Base-by-base conservation (phyloP, 2,888 invertebrate genomes). In the Glaucopsyche alexis region DNA sequence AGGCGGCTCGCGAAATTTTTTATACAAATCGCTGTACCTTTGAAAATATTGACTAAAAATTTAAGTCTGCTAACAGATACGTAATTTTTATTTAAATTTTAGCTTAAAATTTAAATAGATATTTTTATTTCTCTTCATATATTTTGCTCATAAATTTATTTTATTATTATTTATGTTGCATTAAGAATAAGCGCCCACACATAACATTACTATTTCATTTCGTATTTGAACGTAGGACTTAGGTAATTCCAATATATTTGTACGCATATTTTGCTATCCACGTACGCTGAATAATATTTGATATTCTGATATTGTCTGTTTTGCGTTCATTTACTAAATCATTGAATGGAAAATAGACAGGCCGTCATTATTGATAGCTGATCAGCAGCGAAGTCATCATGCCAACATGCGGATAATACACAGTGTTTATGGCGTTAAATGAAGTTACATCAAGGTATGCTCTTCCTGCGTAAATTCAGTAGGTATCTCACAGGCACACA, bases 361-460 rank as follows among this genome's bases (percentile, higher is more conserved):
- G 60, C 29, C 29, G 60, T 74, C 73, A 75, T 76, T 75, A 78
- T 75, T 60, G 29, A 60, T 60, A 60, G 60, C 29, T 60, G 14
- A 60, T 60, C 29, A 38, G 60, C 60, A 38, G 60, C 60, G 14
- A 13, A 60, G 60, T 60, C 60, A 60, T 29, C 29, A 60, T n/a
- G 19, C 60, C 60, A 6, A 60, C 19, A 11, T 60, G 8, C 16
- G 55, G 19, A 29, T 11, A 60, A 60, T 60, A 60, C 19, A 3
- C 19, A 4, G 7, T 11, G 55, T 13, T 60, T 29, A 60, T 60
- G 1, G 11, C 19, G 1, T 11, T 60, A 19, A 29, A 60, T 60
- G 6, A 50, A n/a, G 49, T 49, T 13, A 49, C 45, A 45, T 11
- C n/a, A n/a, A n/a, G n/a, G n/a, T n/a, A n/a, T n/a, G n/a, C n/a